phyloP scores from a whole-genome alignment of 2,113 vertebrate genomes.

The Tyrannus savana region DNA sequence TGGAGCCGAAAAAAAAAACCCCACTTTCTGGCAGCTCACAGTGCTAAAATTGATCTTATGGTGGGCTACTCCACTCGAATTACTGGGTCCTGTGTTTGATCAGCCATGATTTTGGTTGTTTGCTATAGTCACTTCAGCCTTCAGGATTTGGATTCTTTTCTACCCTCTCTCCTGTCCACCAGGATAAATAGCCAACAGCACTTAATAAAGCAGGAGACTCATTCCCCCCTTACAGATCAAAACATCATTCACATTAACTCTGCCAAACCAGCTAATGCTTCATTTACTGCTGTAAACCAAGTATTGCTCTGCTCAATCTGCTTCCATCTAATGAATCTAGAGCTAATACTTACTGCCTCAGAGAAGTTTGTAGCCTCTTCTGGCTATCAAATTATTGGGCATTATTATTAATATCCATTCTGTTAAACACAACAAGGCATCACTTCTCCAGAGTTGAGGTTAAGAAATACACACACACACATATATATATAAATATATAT shows the following conservation, averaged over 20 bases:
- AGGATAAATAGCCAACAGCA: not conserved
- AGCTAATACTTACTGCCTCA: not conserved
- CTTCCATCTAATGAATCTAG: slow-evolving; percentile 26
- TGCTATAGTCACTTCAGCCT: not conserved
- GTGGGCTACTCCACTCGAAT: slow-evolving; percentile 40
- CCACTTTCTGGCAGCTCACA: slow-evolving; percentile 39
- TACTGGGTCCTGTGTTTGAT: slow-evolving; percentile 52
- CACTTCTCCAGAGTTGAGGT: slow-evolving; percentile 31
- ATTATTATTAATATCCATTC: slow-evolving; percentile 9
- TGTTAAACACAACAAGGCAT: slow-evolving; percentile 26
- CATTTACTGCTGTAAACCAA: not conserved
- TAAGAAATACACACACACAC: not conserved
- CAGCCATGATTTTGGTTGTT: slow-evolving; percentile 7
- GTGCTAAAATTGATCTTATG: slow-evolving; percentile 66
- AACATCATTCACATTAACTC: not conserved
- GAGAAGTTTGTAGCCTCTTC: slow-evolving; percentile 33
- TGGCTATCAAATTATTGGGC: slow-evolving; percentile 30
- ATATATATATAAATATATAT: too few species aligned
- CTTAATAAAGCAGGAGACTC: not conserved
- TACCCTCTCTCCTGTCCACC: not conserved
- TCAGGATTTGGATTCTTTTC: not conserved
- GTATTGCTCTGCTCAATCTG: not conserved
- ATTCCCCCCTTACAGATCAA: not conserved
- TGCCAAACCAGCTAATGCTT: slow-evolving; percentile 15
- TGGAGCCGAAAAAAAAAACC: not conserved